These are phyloP conservation scores for Herminia tarsipennalis DNA, from an alignment of 2,888 invertebrate species.

Conservation along the genomic window DNA sequence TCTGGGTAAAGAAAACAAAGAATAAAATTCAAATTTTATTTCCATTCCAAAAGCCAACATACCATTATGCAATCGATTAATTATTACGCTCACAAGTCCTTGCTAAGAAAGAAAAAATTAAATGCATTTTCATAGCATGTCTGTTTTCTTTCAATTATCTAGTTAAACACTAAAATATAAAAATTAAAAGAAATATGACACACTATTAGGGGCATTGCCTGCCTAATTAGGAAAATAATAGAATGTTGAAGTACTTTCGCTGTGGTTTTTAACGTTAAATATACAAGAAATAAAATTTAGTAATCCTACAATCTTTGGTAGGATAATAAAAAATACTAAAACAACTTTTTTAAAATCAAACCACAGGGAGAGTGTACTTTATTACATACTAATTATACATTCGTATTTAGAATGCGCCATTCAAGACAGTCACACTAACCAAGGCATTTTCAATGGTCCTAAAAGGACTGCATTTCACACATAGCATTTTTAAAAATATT, in stretches of 20 bases:
- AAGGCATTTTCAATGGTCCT: constrained; percentile 34
- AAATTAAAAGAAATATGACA: constrained; percentile 81
- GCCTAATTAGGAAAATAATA: constrained; percentile 61
- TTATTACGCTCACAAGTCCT: constrained; percentile 57
- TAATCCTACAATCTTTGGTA: constrained; percentile 32
- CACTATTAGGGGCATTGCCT: constrained; percentile 67
- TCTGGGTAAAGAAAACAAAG: constrained; percentile 19
- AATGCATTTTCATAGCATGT: constrained; percentile 78
- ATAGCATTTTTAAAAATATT: constrained; percentile 16
- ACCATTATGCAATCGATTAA: constrained; percentile 70
- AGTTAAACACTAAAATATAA: constrained; percentile 63
- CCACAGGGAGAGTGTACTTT: constrained; percentile 64
- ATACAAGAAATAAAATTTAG: constrained; percentile 22
- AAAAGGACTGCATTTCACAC: constrained; percentile 20
- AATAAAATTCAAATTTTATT: constrained; percentile 66
- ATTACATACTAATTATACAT: constrained; percentile 47
- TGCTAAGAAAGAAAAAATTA: constrained; percentile 65
- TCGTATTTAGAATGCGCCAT: constrained; percentile 54
- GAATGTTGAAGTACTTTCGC: constrained; percentile 58
- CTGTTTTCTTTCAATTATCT: constrained; percentile 67
- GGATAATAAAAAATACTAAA: constrained; percentile 26
- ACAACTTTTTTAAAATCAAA: constrained; percentile 37
- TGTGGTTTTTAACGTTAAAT: constrained; percentile 52
- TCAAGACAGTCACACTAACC: constrained; percentile 51
- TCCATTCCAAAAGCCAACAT: constrained; percentile 81